These are phyloP conservation scores for Eupeodes latifasciatus DNA, from an alignment of 2,888 invertebrate genomes.

Conservation along the genomic window DNA sequence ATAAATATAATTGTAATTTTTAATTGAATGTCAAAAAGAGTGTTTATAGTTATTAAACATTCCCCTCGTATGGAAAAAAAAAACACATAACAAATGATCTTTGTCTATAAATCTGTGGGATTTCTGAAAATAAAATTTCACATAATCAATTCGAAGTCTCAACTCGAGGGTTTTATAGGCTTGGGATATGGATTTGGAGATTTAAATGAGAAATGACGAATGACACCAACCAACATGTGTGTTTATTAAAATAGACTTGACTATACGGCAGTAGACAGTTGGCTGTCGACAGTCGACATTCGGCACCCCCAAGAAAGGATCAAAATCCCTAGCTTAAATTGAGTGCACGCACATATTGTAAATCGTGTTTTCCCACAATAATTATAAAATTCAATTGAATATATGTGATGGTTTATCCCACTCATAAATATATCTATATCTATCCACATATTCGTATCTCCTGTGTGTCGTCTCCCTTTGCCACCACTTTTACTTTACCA, in stretches of 20 bases:
- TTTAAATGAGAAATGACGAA: constrained; percentile 39
- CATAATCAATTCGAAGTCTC: constrained; percentile 57
- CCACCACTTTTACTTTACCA: neutral
- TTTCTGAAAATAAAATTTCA: constrained; percentile 62
- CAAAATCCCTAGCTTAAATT: constrained; percentile 23
- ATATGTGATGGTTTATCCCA: constrained; percentile 11
- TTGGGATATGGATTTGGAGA: constrained; percentile 2
- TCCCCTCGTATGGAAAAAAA: neutral
- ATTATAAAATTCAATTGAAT: constrained; percentile 70
- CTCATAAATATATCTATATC: neutral
- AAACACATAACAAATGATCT: constrained; percentile 2
- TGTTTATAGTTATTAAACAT: neutral
- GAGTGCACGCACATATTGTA: neutral
- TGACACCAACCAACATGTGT: constrained; percentile 23
- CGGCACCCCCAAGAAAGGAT: constrained; percentile 53
- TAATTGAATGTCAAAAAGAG: neutral
- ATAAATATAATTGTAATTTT: neutral
- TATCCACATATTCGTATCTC: neutral
- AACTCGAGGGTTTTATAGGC: no score
- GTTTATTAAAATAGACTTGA: constrained; percentile 41
- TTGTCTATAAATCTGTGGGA: constrained; percentile 49
- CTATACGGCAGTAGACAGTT: neutral
- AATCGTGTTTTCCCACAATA: constrained; percentile 66
- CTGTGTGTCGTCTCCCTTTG: neutral
- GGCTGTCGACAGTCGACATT: neutral